Evolutionary conservation across 2,888 invertebrate genomes (phyloP), one percentile per base, ranked within the genome.

Genomic region (Myopa testacea): DNA sequence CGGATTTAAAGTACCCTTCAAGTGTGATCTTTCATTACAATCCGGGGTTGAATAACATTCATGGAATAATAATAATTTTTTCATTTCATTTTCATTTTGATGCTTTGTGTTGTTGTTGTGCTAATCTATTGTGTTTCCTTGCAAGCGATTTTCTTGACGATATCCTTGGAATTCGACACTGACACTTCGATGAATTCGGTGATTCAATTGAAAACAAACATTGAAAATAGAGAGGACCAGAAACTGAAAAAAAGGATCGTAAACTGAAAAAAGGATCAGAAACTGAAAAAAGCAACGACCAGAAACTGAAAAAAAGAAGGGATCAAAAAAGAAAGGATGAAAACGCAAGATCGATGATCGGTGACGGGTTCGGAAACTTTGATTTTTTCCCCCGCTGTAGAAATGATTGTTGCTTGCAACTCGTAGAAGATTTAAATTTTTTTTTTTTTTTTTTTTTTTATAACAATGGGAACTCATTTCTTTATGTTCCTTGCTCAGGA

Each of bases 101-200:
- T 62, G 62, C 6, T 62, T 19, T 7, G 7, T 60, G 16, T 16
- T 12, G 14, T 16, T 58, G 12, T 14, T 63, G 4, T 63, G 10
- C 12, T 12, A 16, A 62, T 45, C 45, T 10, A 8, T 45, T 45
- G 45, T 45, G 8, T 14, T 50, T 14, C 1, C 4, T n/a, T 55
- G 55, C 55, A 55, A 12, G 3, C 55, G 55, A 6, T 10, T n/a
- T 55, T 55, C 55, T 55, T 55, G 14, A 4, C 16, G 52, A 70
- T 69, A 70, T 70, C 55, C 70, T 52, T 70, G 70, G 68, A 50
- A 69, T 69, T 37, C 52, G 52, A 70, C 34, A 70, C 55, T 50
- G 37, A 52, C 55, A 34, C 34, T 26, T 16, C 14, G 70, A 50
- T 10, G 40, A 40, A 45, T 62, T 62, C 62, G 65, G 37, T 34